A percentile compares a stretch with the other conserved stretches of the same genome.
Conservation (phyloP, 2,797 vertebrate genomes). For the Acanthornis magna region DNA sequence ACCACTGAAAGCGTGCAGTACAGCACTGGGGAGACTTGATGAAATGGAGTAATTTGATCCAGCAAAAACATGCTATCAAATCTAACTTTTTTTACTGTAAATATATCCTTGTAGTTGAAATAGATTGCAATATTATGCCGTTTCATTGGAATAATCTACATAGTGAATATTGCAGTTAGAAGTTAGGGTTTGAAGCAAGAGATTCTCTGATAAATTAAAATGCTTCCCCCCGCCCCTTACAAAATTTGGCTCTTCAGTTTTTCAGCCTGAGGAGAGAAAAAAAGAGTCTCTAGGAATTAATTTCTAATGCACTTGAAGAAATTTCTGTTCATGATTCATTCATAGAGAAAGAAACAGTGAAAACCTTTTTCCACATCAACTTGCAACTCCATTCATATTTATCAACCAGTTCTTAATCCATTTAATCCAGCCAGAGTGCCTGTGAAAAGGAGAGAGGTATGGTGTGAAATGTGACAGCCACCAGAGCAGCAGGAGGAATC, state of each 20-base stretch:
- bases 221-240: fast-evolving
- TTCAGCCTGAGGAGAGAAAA: not conserved
- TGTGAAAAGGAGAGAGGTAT: slow-evolving; percentile 33
- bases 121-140: not conserved
- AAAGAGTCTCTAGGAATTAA: slow-evolving; percentile 39
- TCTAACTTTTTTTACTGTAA: not conserved
- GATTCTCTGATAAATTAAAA: not conserved
- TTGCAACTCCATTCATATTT: slow-evolving; percentile 47
- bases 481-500: slow-evolving; percentile 46
- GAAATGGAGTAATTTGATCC: not conserved
- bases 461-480: slow-evolving; percentile 59
- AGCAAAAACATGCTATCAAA: not conserved
- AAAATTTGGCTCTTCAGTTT: not conserved
- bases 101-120: not conserved
- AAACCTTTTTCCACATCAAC: slow-evolving; percentile 48
- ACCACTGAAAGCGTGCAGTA: not conserved
- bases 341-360: slow-evolving; percentile 56
- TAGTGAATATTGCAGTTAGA: not conserved
- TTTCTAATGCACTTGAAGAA: slow-evolving; percentile 53
- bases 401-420: slow-evolving; percentile 46
- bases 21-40: not conserved
- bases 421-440: slow-evolving; percentile 59
- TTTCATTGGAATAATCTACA: not conserved
- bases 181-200: not conserved
- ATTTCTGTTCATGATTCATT: slow-evolving; percentile 46